Percentiles rank a stretch among this genome's conserved stretches.
phyloP scores from a whole-genome alignment of 2,797 vertebrate genomes.

The Schizopygopsis malacanthus region DNA sequence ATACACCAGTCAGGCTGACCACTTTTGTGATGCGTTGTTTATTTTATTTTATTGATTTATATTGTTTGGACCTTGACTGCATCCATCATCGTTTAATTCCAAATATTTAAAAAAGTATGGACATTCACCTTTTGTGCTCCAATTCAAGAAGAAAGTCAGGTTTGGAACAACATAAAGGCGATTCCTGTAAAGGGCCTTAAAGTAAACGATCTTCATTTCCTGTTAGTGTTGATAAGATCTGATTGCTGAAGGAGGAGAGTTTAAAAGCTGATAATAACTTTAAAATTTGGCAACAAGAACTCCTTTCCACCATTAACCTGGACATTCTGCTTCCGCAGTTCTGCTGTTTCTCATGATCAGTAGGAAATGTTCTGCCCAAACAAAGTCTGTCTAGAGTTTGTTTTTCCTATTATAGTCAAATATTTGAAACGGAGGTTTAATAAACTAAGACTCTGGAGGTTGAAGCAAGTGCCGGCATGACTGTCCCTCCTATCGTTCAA shows the following conservation, averaged over 20 bases:
- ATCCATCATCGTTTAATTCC: background rate
- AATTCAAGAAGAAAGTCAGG: background rate
- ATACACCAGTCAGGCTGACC: background rate
- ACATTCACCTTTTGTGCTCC: background rate
- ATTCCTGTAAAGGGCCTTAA: background rate
- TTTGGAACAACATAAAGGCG: background rate
- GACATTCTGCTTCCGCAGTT: background rate
- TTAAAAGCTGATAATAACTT: constrained; percentile 35
- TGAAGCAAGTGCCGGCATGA: constrained; percentile 1
- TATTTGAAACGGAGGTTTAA: background rate
- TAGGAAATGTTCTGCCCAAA: constrained; percentile 1
- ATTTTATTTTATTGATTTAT: background rate
- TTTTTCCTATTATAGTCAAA: constrained; percentile 32
- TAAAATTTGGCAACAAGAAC: constrained; percentile 4
- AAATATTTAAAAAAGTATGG: background rate
- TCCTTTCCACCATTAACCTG: constrained; percentile 13
- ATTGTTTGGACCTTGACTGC: background rate
- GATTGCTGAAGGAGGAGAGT: constrained; percentile 6
- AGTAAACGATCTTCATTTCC: background rate
- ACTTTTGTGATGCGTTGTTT: background rate
- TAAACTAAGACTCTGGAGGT: constrained; percentile 4
- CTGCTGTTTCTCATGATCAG: background rate
- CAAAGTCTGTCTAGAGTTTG: background rate
- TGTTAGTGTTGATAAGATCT: constrained; percentile 10
- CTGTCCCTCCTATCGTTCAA: constrained; percentile 7